phyloP scores from a whole-genome alignment of 1,140 invertebrate genomes.

The Nylanderia fulva region DNA sequence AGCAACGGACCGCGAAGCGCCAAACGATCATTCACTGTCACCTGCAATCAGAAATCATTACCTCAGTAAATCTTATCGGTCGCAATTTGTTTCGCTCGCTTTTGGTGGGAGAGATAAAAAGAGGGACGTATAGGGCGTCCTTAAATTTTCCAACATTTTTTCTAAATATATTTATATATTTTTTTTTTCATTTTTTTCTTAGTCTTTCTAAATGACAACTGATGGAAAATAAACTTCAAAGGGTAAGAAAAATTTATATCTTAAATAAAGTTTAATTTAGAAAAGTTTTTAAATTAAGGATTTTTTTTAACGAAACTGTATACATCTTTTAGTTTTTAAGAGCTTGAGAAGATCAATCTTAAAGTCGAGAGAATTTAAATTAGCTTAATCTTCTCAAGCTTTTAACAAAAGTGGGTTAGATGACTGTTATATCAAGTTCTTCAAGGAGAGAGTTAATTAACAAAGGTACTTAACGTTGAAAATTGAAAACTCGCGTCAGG shows the following conservation, averaged over 20 bases:
- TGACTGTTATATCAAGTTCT: not conserved
- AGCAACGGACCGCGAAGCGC: constrained; percentile 85
- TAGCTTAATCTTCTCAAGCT: not conserved
- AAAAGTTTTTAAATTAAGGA: not conserved
- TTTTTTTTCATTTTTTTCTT: not conserved
- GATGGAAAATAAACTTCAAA: not conserved
- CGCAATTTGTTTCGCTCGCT: constrained; percentile 13
- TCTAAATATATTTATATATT: too few species aligned
- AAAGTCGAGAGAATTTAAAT: not conserved
- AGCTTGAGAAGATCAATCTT: constrained; percentile 1
- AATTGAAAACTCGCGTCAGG: not conserved
- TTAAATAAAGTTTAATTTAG: not conserved
- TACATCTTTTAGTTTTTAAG: not conserved
- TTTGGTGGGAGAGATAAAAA: not conserved
- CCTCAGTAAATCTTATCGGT: not conserved
- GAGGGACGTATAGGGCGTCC: not conserved
- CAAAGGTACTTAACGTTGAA: constrained; percentile 1
- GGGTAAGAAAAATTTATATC: not conserved
- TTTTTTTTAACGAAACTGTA: not conserved
- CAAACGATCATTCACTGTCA: constrained; percentile 85
- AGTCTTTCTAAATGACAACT: not conserved
- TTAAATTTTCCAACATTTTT: not conserved
- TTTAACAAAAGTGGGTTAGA: not conserved
- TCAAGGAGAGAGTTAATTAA: constrained; percentile 6
- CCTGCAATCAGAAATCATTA: constrained; percentile 76